Conservation (phyloP, 1,140 invertebrate genomes). For the Drosophila hydei region DNA sequence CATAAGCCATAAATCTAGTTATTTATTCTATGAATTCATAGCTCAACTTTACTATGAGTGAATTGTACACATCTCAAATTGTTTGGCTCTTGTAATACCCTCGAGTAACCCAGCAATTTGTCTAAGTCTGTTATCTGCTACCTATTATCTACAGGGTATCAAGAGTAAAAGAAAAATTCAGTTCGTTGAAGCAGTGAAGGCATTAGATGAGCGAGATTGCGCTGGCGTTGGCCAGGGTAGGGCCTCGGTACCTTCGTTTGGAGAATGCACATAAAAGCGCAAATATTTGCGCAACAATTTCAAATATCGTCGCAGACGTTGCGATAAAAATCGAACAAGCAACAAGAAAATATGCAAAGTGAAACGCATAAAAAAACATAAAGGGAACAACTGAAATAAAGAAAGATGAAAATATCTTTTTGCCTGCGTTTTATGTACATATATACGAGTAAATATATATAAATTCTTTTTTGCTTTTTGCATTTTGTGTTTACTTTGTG, state of each 20-base stretch:
- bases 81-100: no score
- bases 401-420: conserved; percentile 30
- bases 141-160: conserved; percentile 1
- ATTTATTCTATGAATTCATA: no score
- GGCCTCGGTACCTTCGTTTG: conserved; percentile 16
- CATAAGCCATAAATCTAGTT: no score
- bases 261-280: conserved; percentile 73
- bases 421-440: conserved; percentile 30
- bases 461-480: background rate
- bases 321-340: conserved; percentile 76
- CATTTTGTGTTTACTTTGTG: conserved; percentile 29
- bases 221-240: background rate
- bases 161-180: background rate
- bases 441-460: background rate
- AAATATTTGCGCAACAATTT: conserved; percentile 78
- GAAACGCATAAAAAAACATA: conserved; percentile 53
- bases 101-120: no score
- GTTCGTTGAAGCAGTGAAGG: background rate
- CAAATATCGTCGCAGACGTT: conserved; percentile 61
- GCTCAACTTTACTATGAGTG: no score
- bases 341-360: conserved; percentile 69
- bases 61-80: no score
- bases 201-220: background rate
- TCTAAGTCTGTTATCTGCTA: no score
- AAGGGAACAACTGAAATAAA: conserved; percentile 33